Evolutionary conservation across 2,888 invertebrate genomes (phyloP), one percentile per base, ranked within the genome.

Genomic region (Pollenia amentaria): DNA sequence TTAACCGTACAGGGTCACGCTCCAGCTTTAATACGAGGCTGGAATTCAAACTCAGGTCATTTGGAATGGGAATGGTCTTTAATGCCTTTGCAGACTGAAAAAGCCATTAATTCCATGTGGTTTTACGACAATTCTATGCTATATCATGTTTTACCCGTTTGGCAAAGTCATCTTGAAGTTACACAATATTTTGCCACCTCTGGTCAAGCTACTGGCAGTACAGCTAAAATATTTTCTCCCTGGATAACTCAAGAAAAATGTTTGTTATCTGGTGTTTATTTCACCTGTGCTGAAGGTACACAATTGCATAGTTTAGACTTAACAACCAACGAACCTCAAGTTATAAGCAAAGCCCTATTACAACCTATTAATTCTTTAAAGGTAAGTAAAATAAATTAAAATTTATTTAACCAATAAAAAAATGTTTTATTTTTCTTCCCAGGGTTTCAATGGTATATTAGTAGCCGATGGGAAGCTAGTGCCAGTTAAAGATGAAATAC

Each of bases 31-130:
- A 95, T 97, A 14, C 94, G 98, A 87, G 96, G 96, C 46, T 98
- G 97, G 97, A 97, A 97, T 90, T 93, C 96, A 8, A 94, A 95
- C 48, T 95, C 95, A 88, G 98, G 95, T 18, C 93, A 95, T 55
- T 94, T 97, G 4, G 92, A 96, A n/a, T 96, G 95, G 94, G 97
- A 97, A 92, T 97, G 97, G 97, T 95, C 95, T 0, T 89, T 96
- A n/a, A 91, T 91, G 90, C 92, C 93, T 0, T 55, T 92, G 2
- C 91, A 92, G 44, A 88, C 90, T 0, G 92, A 92, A 14, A 90
- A 90, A 6, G 94, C 94, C 0, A 93, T 94, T 14, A 92, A 93
- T 84, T 94, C 94, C 0, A 93, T 95, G 84, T 96, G 95, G 95
- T 94, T 95, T 93, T 94, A 95, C 79, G 93, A 94, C 73, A 94